These are phyloP conservation scores for Scolopax bukidnonensis DNA, from an alignment of 2,797 vertebrate species.

Conservation along the genomic window DNA sequence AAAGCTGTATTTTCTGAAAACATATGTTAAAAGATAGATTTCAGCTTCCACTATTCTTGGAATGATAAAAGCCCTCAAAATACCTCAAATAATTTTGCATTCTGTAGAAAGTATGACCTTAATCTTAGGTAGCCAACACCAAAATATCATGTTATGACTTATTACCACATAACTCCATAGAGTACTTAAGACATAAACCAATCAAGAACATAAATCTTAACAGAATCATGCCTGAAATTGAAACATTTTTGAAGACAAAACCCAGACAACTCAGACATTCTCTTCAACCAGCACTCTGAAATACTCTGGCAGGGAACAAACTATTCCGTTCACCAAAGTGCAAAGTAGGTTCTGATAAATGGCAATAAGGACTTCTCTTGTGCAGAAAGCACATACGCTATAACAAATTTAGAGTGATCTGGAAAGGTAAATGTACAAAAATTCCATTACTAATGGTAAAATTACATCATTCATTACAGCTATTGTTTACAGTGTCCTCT, in stretches of 20 bases:
- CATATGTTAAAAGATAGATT: background rate
- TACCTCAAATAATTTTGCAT: background rate
- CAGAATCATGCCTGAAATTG: background rate
- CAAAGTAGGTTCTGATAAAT: background rate
- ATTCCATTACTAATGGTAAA: background rate
- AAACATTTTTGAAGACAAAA: background rate
- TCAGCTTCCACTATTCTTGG: background rate
- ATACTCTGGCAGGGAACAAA: background rate
- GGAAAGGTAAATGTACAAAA: background rate
- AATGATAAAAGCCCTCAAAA: background rate
- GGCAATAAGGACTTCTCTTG: background rate
- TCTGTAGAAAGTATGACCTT: background rate
- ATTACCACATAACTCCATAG: background rate
- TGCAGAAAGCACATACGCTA: background rate
- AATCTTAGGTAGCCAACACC: background rate
- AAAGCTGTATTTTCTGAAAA: conserved; percentile 49
- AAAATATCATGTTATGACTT: background rate
- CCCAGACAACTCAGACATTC: background rate
- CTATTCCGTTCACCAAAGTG: background rate
- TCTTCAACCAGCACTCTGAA: background rate
- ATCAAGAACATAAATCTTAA: background rate
- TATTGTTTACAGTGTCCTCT: background rate
- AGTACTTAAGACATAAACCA: background rate
- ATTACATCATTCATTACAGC: background rate
- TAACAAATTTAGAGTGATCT: background rate